These are phyloP conservation scores for Serripes groenlandicus DNA, from an alignment of 2,888 invertebrate species.

Conservation along the genomic window DNA sequence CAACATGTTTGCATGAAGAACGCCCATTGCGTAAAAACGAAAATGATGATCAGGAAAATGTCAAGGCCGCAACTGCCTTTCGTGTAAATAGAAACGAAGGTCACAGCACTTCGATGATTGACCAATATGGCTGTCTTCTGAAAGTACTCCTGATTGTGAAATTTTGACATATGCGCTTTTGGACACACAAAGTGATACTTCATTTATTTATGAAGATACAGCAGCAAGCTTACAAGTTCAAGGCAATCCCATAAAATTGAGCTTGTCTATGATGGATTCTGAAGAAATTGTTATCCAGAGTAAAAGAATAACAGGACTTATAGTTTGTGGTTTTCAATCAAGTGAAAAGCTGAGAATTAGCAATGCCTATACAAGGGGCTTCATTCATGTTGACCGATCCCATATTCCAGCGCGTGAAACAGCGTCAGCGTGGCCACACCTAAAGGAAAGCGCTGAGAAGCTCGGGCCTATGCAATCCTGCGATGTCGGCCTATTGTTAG, in stretches of 20 bases:
- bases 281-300: conserved; percentile 26
- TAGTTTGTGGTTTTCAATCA: conserved; percentile 51
- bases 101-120: conserved; percentile 47
- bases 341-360: conserved; percentile 45
- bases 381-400: conserved; percentile 56
- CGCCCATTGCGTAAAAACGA: too few relatives aligned
- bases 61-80: too few relatives aligned
- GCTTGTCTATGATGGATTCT: conserved; percentile 58
- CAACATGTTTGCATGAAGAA: too few relatives aligned
- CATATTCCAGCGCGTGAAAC: conserved; percentile 56
- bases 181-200: conserved; percentile 67
- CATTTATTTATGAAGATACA: conserved; percentile 54
- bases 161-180: conserved; percentile 65
- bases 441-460: conserved; percentile 34
- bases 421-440: conserved; percentile 43
- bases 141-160: conserved; percentile 53
- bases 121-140: conserved; percentile 57
- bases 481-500: conserved; percentile 60
- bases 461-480: conserved; percentile 36
- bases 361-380: conserved; percentile 47
- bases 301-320: conserved; percentile 38
- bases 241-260: conserved; percentile 32
- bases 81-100: too few relatives aligned
- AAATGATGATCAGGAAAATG: too few relatives aligned
- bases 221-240: conserved; percentile 34